Conservation (phyloP, 1,140 invertebrate genomes). For the Sweltsa coloradensis region DNA sequence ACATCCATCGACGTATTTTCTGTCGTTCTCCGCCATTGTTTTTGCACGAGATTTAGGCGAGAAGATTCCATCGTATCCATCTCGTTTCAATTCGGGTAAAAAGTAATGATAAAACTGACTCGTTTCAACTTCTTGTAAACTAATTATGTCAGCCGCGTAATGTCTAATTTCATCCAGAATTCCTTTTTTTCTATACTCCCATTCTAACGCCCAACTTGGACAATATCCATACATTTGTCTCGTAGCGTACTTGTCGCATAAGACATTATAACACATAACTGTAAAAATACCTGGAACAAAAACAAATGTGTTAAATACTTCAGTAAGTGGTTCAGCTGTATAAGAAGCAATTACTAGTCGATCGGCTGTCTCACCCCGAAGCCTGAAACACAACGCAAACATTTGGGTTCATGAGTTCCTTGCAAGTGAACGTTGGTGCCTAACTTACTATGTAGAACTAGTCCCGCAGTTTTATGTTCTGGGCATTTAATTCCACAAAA, state of each 20-base stretch:
- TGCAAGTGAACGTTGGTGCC: too few relatives aligned
- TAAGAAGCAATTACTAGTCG: too few relatives aligned
- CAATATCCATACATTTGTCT: slow-evolving; percentile 96
- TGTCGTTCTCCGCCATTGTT: slow-evolving; percentile 93
- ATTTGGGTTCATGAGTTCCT: too few relatives aligned
- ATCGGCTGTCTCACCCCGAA: too few relatives aligned
- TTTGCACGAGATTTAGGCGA: slow-evolving; percentile 96
- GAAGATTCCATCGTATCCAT: slow-evolving; percentile 97
- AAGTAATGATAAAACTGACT: slow-evolving; percentile 98
- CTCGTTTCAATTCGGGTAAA: slow-evolving; percentile 81
- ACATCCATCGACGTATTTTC: slow-evolving; percentile 98
- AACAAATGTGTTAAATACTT: slow-evolving; percentile 9
- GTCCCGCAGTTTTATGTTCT: too few relatives aligned
- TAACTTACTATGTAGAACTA: too few relatives aligned
- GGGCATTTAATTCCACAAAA: too few relatives aligned
- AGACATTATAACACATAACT: slow-evolving; percentile 99
- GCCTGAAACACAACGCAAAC: too few relatives aligned
- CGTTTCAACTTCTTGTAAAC: slow-evolving; percentile 92
- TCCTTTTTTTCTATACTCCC: slow-evolving; percentile 97
- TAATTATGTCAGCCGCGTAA: slow-evolving; percentile 96
- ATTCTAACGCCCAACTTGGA: slow-evolving; percentile 91
- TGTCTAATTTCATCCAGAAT: slow-evolving; percentile 94
- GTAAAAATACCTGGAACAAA: slow-evolving; percentile 78
- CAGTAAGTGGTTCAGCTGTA: too few relatives aligned
- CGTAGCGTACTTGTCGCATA: slow-evolving; percentile 98